Evolutionary conservation across 2,888 invertebrate species (phyloP), one percentile per base, ranked within the genome.

Genomic region (Drosophila anomelani): DNA sequence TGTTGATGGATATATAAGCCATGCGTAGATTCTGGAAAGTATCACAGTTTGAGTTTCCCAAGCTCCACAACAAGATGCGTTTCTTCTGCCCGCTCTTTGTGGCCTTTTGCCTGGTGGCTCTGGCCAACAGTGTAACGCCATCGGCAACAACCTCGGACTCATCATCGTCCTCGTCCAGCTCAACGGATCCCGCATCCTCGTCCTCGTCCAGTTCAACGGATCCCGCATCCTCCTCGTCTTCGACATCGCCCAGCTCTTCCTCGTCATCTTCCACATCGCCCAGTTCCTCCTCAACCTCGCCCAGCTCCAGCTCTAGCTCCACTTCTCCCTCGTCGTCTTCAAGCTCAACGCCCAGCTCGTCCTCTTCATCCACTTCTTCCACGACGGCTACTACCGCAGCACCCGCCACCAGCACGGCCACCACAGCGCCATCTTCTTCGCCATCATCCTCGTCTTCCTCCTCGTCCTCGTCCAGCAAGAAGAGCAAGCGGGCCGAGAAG

Each of bases 11-110:
- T 49, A 49, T 49, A 49, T 13, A 49, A 49, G 32, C 32, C 17
- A 2, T 1, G 32, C 13, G 34, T 20, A 51, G 20, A 51, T 13
- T 20, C 9, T 8, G 34, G 20, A 51, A 34, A 34, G 13, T 17
- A 49, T 49, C n/a, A 49, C 49, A 49, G 17, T 20, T 51, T 20
- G 32, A 34, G 32, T 32, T 34, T 51, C 5, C 20, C 4, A 9
- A 51, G 34, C 51, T 20, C 13, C 51, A 34, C 8, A 20, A 8
- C 51, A 51, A 51, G 20, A 51, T 51, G 51, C 51, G 51, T 20
- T 34, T 51, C 51, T 9, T 13, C 13, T 51, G 34, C 51, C 34
- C 34, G 8, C 51, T 34, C 2, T 8, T 49, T 20, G 5, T 51
- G 34, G 51, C 34, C 34, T 20, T 20, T 20, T 51, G 51, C 34